Conservation (phyloP, 2,113 vertebrate species). For the Emydura subglobosa region DNA sequence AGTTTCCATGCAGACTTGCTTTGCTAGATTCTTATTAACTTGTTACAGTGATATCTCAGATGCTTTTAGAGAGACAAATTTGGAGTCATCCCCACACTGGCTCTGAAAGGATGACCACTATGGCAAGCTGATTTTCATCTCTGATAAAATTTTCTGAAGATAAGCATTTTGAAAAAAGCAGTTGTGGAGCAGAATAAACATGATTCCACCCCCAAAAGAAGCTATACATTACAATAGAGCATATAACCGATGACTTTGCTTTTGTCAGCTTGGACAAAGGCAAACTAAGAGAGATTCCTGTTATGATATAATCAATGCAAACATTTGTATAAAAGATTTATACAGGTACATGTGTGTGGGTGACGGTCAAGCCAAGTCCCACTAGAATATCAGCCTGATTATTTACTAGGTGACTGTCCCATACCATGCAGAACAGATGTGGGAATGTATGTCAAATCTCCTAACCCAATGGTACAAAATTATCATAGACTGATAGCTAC, state of each 20-base stretch:
- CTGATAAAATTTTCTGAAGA: neutral
- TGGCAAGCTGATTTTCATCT: neutral
- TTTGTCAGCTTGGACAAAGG: neutral
- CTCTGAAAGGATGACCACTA: neutral
- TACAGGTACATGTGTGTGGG: neutral
- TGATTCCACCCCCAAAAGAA: neutral
- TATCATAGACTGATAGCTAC: neutral
- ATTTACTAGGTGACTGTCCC: neutral
- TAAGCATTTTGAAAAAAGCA: neutral
- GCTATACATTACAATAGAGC: neutral
- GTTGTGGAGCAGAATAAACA: neutral
- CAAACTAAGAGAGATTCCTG: neutral
- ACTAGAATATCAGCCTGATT: neutral
- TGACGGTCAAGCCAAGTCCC: neutral
- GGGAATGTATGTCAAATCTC: neutral
- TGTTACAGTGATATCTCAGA: neutral
- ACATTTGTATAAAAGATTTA: neutral
- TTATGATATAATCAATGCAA: neutral
- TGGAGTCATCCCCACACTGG: neutral
- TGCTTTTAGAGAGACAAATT: neutral
- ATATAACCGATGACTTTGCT: neutral
- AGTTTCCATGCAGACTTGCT: neutral
- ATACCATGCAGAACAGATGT: neutral
- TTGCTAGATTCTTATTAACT: neutral
- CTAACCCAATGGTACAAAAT: neutral